These are phyloP conservation scores for Diadumene lineata DNA, from an alignment of 92 coral and sea anemone genomes.

Conservation along the genomic window DNA sequence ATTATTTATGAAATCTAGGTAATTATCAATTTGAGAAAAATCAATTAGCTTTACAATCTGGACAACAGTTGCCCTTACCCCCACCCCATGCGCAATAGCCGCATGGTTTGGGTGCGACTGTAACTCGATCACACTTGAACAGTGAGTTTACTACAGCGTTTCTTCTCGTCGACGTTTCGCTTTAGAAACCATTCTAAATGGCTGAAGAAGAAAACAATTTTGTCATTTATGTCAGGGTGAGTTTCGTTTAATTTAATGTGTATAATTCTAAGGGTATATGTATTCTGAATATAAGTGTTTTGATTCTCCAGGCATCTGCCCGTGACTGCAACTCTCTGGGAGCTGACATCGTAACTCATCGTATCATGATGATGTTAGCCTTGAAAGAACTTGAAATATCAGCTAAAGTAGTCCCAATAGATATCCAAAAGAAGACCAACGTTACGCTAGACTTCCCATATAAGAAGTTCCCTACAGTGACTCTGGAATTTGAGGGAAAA, in stretches of 20 bases:
- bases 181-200: conserved; percentile 28
- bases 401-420: conserved; percentile 53
- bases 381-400: conserved; percentile 51
- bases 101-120: conserved; percentile 42
- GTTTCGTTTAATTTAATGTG: background rate
- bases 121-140: conserved; percentile 17
- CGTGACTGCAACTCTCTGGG: conserved; percentile 52
- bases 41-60: too few species aligned
- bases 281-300: background rate
- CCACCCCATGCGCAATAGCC: conserved; percentile 5
- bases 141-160: background rate
- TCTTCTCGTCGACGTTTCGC: conserved; percentile 2
- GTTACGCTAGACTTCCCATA: conserved; percentile 47
- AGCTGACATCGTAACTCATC: conserved; percentile 56
- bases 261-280: background rate
- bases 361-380: conserved; percentile 66
- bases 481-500: conserved; percentile 21
- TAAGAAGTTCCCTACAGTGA: conserved; percentile 40
- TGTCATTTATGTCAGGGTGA: conserved; percentile 58
- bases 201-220: conserved; percentile 36
- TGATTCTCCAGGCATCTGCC: conserved; percentile 24
- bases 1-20: too few species aligned
- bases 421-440: conserved; percentile 50
- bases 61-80: too few species aligned
- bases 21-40: too few species aligned